Evolutionary conservation across 2,888 invertebrate species (phyloP), one percentile per base, ranked within the genome.

Genomic region (Notodonta ziczac): DNA sequence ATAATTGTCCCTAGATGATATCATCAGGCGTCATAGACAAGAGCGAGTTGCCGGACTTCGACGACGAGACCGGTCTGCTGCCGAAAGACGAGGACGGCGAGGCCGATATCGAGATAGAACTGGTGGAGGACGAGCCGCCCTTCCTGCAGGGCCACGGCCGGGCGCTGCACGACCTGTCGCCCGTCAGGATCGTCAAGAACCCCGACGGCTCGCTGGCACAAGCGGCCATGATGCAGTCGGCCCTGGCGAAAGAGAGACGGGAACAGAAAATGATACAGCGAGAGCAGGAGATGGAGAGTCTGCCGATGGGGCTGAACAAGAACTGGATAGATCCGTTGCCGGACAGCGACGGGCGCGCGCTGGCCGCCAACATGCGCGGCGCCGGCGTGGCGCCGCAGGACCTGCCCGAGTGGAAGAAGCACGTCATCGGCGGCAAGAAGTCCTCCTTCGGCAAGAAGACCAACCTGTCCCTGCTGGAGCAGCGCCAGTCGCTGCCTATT

Each of bases 151-250:
- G 98, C n/a, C 97, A 98, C 84, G 98, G 99, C 0, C 94, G 99
- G 68, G 97, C 98, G 0, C 88, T 98, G 0, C 97, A 98, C 71
- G 99, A 99, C 84, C 94, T 99, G 4, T 98, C 98, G 62, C 99
- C 99, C 0, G 98, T 99, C 4, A 92, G 97, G 70, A 99, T 99
- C 70, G 98, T 99, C 0, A 99, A 99, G 93, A 99, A 99, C 94
- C 99, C 99, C 0, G 99, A 99, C 87, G 99, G 99, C 0, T 99
- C 99, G 0, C 90, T 99, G 32, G 99, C 99, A 0, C 99, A 99
- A 88, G 99, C 99, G 0, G 99, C 99, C 0, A 99, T 99, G 98
- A 99, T 99, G 99, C 99, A 99, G 88, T 98, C 98, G 12, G 99
- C 99, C 0, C 87, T 99, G 53, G 98, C 99, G 0, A 99, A 99